Percentiles rank a stretch among this genome's conserved stretches.
Conservation (phyloP, 2,888 invertebrate species). For the Zele albiditarsus region DNA sequence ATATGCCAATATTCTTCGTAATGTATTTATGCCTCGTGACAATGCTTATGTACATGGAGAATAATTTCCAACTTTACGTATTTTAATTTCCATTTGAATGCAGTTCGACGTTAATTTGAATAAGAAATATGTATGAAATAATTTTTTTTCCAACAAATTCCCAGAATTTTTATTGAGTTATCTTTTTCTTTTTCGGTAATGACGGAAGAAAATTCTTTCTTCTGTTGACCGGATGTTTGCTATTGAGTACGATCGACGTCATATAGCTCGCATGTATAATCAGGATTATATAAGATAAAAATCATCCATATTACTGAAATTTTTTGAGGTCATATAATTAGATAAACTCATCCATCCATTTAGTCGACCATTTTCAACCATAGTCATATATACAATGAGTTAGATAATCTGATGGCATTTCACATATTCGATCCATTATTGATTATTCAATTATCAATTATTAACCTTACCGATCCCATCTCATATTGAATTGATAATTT, state of each 20-base stretch:
- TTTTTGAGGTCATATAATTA: slow-evolving; percentile 1
- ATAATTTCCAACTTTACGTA: too few species aligned
- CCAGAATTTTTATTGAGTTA: neutral
- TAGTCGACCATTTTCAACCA: neutral
- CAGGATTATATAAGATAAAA: slow-evolving; percentile 26
- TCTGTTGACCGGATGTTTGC: slow-evolving; percentile 29
- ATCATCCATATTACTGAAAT: slow-evolving; percentile 20
- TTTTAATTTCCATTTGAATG: too few species aligned
- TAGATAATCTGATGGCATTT: too few species aligned
- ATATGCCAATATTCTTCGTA: too few species aligned
- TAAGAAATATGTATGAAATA: neutral
- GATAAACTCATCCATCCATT: neutral
- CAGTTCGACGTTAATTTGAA: too few species aligned
- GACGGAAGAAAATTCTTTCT: slow-evolving; percentile 34
- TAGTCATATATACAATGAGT: neutral
- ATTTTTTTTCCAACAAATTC: neutral
- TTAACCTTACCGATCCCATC: too few species aligned
- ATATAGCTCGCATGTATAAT: slow-evolving; percentile 14
- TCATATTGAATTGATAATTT: too few species aligned
- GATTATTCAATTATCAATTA: too few species aligned
- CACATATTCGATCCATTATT: too few species aligned
- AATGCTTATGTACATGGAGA: too few species aligned
- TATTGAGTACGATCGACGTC: slow-evolving; percentile 30
- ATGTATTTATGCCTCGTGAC: too few species aligned
- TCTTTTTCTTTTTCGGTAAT: neutral